Base-by-base conservation (phyloP, 2,113 vertebrate species). In the Fulica atra region DNA sequence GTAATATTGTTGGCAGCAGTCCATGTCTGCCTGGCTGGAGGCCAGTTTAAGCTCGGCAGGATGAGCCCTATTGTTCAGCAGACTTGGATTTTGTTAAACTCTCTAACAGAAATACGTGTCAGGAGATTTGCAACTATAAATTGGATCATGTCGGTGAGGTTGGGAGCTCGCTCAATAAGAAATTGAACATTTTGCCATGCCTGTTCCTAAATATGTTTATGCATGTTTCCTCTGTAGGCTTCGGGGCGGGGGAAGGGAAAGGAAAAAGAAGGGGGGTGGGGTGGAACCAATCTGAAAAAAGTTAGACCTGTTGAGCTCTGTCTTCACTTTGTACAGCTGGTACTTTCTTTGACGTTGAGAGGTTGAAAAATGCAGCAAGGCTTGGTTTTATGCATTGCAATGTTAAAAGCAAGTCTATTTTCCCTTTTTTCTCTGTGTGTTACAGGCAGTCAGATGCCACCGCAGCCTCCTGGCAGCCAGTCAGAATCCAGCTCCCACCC, bases 401-500 rank as follows among this genome's bases (percentile, higher is more conserved):
- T 78, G 81, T 94, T 97, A 97, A 96, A 91, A 78, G 70, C 72
- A 74, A 95, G 72, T 79, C 80, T 94, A 26, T 93, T 84, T 87
- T 91, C 90, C 94, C 56, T 94, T 92, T 88, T 86, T 74, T 81
- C 93, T 93, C 77, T 97, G 64, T 98, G 88, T 98, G 90, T 97
- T 97, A 42, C 98, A 99, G 99, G 99, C 95, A 98, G 98, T 84
- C 98, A 98, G 92, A 98, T 99, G 98, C 98, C 99, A 81, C 98
- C 98, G 5, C 99, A 99, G 97, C 98, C 98, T 91, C 97, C 99
- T 72, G 99, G 99, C 93, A 99, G 98, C 94, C 98, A 99, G 95
- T 96, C 99, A n/a, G 99, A 99, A 77, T 98, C 98, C 88, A 98
- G 98, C 97, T 96, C 98, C 94, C 99, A 98, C 91, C 98, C 98